Evolutionary conservation across 92 coral and sea anemone species (phyloP).

Genomic region (Blastomussa wellsi): DNA sequence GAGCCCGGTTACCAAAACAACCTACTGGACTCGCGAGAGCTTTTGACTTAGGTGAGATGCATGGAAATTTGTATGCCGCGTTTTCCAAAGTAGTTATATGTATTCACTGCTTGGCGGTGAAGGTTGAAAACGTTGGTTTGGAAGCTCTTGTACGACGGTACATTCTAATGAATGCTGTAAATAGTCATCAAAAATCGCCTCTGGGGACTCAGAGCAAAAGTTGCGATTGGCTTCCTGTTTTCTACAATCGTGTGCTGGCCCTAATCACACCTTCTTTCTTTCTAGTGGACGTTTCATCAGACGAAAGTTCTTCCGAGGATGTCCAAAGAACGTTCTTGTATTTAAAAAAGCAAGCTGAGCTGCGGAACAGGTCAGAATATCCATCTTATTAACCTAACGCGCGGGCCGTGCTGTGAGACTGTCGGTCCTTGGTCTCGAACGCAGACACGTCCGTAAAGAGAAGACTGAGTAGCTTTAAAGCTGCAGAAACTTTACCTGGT

Average conservation of each 20-base stretch:
- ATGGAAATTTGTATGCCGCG: background rate
- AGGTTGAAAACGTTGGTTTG: no score
- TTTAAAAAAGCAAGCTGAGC: constrained; percentile 80
- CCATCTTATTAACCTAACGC: background rate
- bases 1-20: constrained; percentile 32
- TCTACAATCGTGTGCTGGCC: background rate
- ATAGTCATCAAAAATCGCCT: no score
- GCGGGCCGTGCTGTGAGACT: background rate
- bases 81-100: no score
- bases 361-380: constrained; percentile 73
- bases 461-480: background rate
- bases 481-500: background rate
- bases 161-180: no score
- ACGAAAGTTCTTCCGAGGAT: constrained; percentile 78
- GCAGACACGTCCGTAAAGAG: no score
- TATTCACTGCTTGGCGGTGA: background rate
- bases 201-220: background rate
- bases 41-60: constrained; percentile 53
- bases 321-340: constrained; percentile 66
- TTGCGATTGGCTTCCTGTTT: background rate
- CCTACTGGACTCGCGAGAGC: constrained; percentile 40
- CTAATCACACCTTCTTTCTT: background rate
- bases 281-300: constrained; percentile 67
- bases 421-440: no score
- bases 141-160: background rate